Evolutionary conservation across 92 coral and sea anemone species (phyloP), one percentile per base, ranked within the genome.

Genomic region (Pocillopora meandrina): DNA sequence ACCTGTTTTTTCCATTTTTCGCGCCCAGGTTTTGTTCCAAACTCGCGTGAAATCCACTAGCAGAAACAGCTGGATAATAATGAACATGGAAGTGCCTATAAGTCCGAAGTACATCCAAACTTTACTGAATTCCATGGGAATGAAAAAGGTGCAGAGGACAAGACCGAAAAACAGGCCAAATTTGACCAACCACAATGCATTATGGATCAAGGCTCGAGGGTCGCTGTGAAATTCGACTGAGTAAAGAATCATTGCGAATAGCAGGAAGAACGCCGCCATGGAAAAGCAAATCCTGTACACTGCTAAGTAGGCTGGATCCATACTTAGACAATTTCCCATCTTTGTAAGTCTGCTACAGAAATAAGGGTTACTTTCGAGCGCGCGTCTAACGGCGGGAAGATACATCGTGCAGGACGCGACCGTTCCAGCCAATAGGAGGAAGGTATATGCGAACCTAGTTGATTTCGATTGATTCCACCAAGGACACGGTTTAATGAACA

Each of bases 261-360:
- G 83, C 61, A 96, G 85, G 78, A 89, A 96, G 88, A 96, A 96
- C 12, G 96, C 91, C 23, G 98, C 98, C 98, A 96, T 96, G 74
- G 98, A 92, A 87, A 96, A 92, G 60, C 98, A 96, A 59, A 96
- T 90, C 71, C 98, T 78, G 75, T 96, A 94, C 73, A 96, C 98
- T 59, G 98, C 98, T 68, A 94, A 90, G 84, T 92, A 96, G 36
- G 98, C 98, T 61, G 98, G 98, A 77, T 96, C 98, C 85, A 91
- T 96, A 61, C 96, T 96, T 33, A 96, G 82, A 65, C 98, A 96
- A 76, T 90, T 95, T 21, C 98, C 98, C 58, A 95, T 88, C 58
- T 79, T 84, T 75, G 98, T 94, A 15, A 94, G 88, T 12, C 87
- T 84, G 36, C 77, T 86, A 63, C 98, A 96, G 87, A 96, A 96